A percentile compares a stretch with the other conserved stretches of the same genome.
Evolutionary conservation across 2,113 vertebrate genomes (phyloP).

Genomic region (Cyprinus carpio): DNA sequence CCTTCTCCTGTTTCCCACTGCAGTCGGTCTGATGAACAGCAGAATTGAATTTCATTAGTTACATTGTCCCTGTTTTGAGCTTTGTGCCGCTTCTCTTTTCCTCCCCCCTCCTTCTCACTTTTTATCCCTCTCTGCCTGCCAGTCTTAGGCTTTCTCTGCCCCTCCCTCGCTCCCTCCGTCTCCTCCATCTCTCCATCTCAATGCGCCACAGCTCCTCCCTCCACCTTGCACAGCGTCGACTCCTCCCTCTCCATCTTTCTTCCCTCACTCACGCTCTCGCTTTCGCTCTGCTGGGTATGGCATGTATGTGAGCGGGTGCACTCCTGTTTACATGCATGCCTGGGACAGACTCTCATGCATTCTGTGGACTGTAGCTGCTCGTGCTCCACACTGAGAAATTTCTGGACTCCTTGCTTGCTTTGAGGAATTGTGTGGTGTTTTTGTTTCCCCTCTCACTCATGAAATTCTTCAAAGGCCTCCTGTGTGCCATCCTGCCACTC

Average conservation of each 20-base stretch:
- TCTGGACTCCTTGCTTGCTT: slow-evolving; percentile 51
- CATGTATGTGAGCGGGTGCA: slow-evolving; percentile 74
- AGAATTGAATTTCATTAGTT: slow-evolving; percentile 57
- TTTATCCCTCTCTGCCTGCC: slow-evolving; percentile 42
- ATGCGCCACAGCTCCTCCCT: slow-evolving; percentile 59
- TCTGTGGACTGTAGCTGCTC: slow-evolving; percentile 68
- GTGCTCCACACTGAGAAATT: slow-evolving; percentile 57
- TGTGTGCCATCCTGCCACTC: slow-evolving; percentile 66
- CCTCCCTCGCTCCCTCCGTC: slow-evolving; percentile 59
- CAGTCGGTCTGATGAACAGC: slow-evolving; percentile 45
- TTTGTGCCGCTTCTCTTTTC: slow-evolving; percentile 45
- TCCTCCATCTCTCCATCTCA: slow-evolving; percentile 64
- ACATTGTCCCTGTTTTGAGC: slow-evolving; percentile 55
- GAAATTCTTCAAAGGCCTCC: slow-evolving; percentile 60
- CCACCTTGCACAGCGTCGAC: slow-evolving; percentile 58
- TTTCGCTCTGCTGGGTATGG: slow-evolving; percentile 73
- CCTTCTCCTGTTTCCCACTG: slow-evolving; percentile 24
- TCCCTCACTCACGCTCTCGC: slow-evolving; percentile 63
- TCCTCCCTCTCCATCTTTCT: slow-evolving; percentile 58
- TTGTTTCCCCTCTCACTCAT: slow-evolving; percentile 45
- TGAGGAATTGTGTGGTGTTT: slow-evolving; percentile 44
- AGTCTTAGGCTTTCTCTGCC: slow-evolving; percentile 51
- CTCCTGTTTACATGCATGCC: slow-evolving; percentile 78
- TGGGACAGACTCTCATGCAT: slow-evolving; percentile 72
- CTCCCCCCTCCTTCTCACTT: slow-evolving; percentile 19